Evolutionary conservation across 1,140 invertebrate species (phyloP).

Genomic region (Drosophila miranda): DNA sequence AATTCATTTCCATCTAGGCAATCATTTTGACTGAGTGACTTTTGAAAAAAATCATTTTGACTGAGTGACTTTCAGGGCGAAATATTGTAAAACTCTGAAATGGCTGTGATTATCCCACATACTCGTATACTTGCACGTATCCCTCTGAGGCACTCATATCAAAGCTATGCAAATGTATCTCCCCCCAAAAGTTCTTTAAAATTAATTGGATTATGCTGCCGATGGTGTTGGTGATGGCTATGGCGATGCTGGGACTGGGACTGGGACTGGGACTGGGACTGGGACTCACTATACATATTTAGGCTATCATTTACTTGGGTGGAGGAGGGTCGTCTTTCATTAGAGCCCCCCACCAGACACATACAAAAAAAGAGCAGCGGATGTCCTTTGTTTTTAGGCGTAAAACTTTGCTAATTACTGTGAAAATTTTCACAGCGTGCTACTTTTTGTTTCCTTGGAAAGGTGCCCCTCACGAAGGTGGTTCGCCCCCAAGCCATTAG

Average conservation of each 20-base stretch:
- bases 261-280: slow-evolving; percentile 1
- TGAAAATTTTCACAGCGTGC: slow-evolving; percentile 73
- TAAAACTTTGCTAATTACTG: slow-evolving; percentile 80
- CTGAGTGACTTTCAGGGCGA: slow-evolving; percentile 33
- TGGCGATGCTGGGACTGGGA: slow-evolving; percentile 9
- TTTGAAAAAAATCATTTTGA: slow-evolving; percentile 40
- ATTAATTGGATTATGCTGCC: slow-evolving; percentile 58
- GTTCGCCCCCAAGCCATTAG: slow-evolving; percentile 24
- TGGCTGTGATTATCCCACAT: slow-evolving; percentile 35
- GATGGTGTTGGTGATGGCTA: background rate
- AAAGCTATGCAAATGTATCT: slow-evolving; percentile 60
- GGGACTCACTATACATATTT: slow-evolving; percentile 29
- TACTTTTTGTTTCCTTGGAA: slow-evolving; percentile 49
- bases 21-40: slow-evolving; percentile 45
- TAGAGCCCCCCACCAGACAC: slow-evolving; percentile 28
- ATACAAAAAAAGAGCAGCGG: slow-evolving; percentile 41
- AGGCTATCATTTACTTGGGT: slow-evolving; percentile 50
- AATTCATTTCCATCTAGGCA: slow-evolving; percentile 18
- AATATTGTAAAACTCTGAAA: slow-evolving; percentile 42
- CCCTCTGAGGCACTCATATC: slow-evolving; percentile 28
- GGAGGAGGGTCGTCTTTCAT: slow-evolving; percentile 47
- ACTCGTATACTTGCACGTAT: background rate
- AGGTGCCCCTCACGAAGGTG: slow-evolving; percentile 11
- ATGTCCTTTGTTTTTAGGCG: slow-evolving; percentile 69
- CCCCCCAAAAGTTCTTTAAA: slow-evolving; percentile 29